These are phyloP conservation scores for Hedychridium roseum DNA, from an alignment of 2,888 invertebrate genomes.

Conservation along the genomic window DNA sequence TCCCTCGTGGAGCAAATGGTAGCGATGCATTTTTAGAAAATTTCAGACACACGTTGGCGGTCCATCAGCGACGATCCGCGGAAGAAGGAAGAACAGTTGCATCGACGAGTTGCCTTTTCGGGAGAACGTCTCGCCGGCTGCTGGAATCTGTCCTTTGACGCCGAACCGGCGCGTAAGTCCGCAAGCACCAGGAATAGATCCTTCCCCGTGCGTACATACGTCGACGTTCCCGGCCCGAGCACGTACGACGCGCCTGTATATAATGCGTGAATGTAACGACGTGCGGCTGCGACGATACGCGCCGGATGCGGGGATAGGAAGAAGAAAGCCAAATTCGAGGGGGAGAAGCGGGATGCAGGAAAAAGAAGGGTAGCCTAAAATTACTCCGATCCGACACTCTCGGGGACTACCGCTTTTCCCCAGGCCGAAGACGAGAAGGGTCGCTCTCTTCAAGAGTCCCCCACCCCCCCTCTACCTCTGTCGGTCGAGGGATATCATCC, in stretches of 20 bases:
- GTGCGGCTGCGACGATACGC: background rate
- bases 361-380: slow-evolving; percentile 37
- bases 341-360: slow-evolving; percentile 13
- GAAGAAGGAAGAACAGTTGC: background rate
- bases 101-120: slow-evolving; percentile 30
- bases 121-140: slow-evolving; percentile 26
- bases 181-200: slow-evolving; percentile 18
- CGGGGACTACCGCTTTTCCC: slow-evolving; percentile 12
- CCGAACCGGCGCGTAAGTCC: slow-evolving; percentile 15
- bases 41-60: too few relatives aligned
- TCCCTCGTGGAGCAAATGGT: too few relatives aligned
- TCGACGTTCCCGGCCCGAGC: background rate
- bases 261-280: background rate
- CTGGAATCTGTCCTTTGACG: slow-evolving; percentile 44
- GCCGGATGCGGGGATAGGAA: slow-evolving; percentile 32
- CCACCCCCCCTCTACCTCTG: background rate
- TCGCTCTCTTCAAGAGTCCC: background rate
- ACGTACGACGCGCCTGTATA: background rate
- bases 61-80: too few relatives aligned
- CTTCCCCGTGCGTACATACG: background rate
- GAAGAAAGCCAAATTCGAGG: slow-evolving; percentile 12
- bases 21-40: too few relatives aligned
- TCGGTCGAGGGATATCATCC: slow-evolving; percentile 30
- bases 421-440: slow-evolving; percentile 8
- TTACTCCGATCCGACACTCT: slow-evolving; percentile 27